Conservation (phyloP, 2,888 invertebrate species). For the Dolichopus griseipennis region DNA sequence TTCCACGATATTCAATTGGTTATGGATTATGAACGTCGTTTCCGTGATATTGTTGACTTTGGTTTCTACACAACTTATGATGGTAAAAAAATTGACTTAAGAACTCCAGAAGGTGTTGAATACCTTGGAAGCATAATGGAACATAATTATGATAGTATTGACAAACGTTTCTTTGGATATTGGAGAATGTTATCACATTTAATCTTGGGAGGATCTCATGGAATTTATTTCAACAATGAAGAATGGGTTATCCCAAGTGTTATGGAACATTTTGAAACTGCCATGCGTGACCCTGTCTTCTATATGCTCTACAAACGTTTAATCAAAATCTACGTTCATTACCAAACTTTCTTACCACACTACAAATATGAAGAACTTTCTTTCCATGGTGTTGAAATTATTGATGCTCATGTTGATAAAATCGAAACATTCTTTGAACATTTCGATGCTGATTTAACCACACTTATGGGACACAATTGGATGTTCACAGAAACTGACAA, state of each 20-base stretch:
- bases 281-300: slow-evolving; percentile 63
- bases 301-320: slow-evolving; percentile 59
- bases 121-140: slow-evolving; percentile 50
- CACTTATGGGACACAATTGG: slow-evolving; percentile 34
- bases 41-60: slow-evolving; percentile 45
- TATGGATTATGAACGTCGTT: slow-evolving; percentile 38
- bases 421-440: slow-evolving; percentile 62
- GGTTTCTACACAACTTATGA: slow-evolving; percentile 39
- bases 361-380: slow-evolving; percentile 56
- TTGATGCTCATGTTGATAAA: slow-evolving; percentile 55
- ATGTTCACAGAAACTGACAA: slow-evolving; percentile 40
- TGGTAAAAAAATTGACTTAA: slow-evolving; percentile 32
- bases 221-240: slow-evolving; percentile 21
- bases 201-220: slow-evolving; percentile 28
- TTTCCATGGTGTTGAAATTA: slow-evolving; percentile 53
- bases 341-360: slow-evolving; percentile 49
- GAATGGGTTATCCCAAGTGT: slow-evolving; percentile 48
- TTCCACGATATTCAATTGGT: slow-evolving; percentile 27
- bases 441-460: slow-evolving; percentile 51
- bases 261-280: slow-evolving; percentile 56
- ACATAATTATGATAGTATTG: slow-evolving; percentile 43
- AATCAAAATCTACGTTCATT: slow-evolving; percentile 50
- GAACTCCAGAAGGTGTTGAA: slow-evolving; percentile 46
- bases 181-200: slow-evolving; percentile 31
- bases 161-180: slow-evolving; percentile 34